A percentile compares a stretch with the other conserved stretches of the same genome.
phyloP scores from a whole-genome alignment of 2,888 invertebrate species.

The Hemicrepidius hirtus region DNA sequence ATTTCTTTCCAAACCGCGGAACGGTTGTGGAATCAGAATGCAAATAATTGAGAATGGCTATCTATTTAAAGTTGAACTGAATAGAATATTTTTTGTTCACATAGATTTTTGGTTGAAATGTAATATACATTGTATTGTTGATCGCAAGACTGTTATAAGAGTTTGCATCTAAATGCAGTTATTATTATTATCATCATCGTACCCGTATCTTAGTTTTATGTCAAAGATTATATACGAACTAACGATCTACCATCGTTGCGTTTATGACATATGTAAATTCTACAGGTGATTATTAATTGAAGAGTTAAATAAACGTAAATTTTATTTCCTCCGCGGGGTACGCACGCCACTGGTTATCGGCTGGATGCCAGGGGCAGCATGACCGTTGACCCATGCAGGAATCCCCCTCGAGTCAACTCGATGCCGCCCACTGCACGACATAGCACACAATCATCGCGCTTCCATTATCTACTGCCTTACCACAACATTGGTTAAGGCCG shows the following conservation, averaged over 20 bases:
- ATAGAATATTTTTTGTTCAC: neutral
- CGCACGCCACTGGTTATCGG: constrained; percentile 52
- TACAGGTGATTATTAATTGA: constrained; percentile 20
- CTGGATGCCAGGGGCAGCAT: constrained; percentile 56
- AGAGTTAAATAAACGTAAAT: neutral
- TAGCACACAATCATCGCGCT: constrained; percentile 42
- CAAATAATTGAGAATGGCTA: neutral
- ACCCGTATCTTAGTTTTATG: neutral
- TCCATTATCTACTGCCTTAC: constrained; percentile 48
- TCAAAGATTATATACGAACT: constrained; percentile 8
- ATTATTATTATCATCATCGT: neutral
- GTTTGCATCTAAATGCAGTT: too few species aligned
- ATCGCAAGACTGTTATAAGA: neutral
- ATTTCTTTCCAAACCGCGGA: neutral
- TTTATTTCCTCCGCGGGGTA: constrained; percentile 5
- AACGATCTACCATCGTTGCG: neutral
- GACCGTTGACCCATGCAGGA: constrained; percentile 58
- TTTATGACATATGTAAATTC: neutral
- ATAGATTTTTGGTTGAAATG: neutral
- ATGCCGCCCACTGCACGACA: constrained; percentile 50
- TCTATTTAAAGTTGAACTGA: neutral
- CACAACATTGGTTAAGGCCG: constrained; percentile 46
- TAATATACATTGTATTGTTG: neutral
- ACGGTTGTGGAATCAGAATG: constrained; percentile 18
- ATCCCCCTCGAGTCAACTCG: constrained; percentile 51